Evolutionary conservation across 2,888 invertebrate genomes (phyloP).

Genomic region (Amphipyra tragopoginis): DNA sequence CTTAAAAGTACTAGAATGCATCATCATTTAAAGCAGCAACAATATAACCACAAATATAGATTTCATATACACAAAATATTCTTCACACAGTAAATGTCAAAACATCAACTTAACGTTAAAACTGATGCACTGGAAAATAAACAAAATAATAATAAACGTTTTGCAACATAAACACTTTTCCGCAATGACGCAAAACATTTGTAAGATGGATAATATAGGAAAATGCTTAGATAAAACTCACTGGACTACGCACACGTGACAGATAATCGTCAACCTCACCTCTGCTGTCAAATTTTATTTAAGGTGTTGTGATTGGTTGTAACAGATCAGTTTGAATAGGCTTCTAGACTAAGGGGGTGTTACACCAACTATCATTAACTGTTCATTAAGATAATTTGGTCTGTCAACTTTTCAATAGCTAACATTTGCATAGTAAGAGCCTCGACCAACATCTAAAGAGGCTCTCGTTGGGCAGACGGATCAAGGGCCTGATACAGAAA

Average conservation of each 20-base stretch:
- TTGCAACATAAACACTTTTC: constrained; percentile 35
- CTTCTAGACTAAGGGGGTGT: too few relatives aligned
- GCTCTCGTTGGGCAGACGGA: too few relatives aligned
- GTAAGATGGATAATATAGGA: constrained; percentile 31
- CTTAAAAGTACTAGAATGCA: neutral
- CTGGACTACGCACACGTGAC: constrained; percentile 16
- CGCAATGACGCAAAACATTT: constrained; percentile 42
- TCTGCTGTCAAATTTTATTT: too few relatives aligned
- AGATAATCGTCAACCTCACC: neutral
- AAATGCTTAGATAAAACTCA: constrained; percentile 42
- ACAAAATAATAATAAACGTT: constrained; percentile 29
- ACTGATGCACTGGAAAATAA: constrained; percentile 16
- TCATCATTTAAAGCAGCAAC: neutral
- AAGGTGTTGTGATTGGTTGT: too few relatives aligned
- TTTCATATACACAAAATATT: neutral
- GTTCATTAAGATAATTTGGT: too few relatives aligned
- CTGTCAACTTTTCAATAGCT: too few relatives aligned
- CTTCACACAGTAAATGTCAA: neutral
- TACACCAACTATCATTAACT: too few relatives aligned
- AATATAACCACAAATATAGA: neutral
- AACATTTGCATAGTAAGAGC: too few relatives aligned
- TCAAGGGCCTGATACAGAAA: too few relatives aligned
- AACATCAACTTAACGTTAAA: constrained; percentile 5
- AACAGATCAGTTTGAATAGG: too few relatives aligned
- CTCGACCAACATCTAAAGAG: too few relatives aligned